phyloP scores from a whole-genome alignment of 2,113 vertebrate genomes.

The Apistogramma diplotaenia region DNA sequence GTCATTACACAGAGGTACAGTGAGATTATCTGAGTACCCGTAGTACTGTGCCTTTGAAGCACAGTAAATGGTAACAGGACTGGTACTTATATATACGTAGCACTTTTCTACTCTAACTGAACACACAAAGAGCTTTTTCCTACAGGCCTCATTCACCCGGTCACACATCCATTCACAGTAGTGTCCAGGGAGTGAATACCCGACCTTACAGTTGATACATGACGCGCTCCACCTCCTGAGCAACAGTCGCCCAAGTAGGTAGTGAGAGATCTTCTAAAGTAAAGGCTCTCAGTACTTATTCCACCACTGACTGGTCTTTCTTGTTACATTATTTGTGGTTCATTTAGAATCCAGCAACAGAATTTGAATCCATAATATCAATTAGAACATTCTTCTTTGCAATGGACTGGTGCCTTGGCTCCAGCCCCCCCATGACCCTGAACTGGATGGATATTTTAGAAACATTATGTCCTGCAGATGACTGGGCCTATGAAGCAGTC shows the following conservation, averaged over 20 bases:
- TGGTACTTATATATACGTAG: not conserved
- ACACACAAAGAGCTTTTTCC: not conserved
- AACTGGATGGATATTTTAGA: not conserved
- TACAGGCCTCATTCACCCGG: not conserved
- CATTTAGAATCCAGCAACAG: not conserved
- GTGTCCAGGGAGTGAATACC: no score
- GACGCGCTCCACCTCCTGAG: no score
- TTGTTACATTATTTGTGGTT: not conserved
- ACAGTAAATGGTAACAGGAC: not conserved
- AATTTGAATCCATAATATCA: not conserved
- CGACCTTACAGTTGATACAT: no score
- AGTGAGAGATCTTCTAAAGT: no score
- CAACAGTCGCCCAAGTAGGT: no score
- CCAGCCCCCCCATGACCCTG: not conserved
- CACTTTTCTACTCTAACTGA: not conserved
- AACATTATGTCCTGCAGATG: not conserved
- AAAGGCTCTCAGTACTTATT: not conserved
- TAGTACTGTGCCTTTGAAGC: not conserved
- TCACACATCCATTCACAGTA: not conserved
- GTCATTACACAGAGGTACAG: no score
- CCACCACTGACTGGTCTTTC: not conserved
- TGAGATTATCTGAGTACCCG: not conserved
- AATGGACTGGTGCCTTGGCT: not conserved
- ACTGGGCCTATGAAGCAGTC: not conserved
- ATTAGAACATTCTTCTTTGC: not conserved